Conservation (phyloP, 30 jellyfish, hydroid and myxozoan species). For the Aurelia aurita region DNA sequence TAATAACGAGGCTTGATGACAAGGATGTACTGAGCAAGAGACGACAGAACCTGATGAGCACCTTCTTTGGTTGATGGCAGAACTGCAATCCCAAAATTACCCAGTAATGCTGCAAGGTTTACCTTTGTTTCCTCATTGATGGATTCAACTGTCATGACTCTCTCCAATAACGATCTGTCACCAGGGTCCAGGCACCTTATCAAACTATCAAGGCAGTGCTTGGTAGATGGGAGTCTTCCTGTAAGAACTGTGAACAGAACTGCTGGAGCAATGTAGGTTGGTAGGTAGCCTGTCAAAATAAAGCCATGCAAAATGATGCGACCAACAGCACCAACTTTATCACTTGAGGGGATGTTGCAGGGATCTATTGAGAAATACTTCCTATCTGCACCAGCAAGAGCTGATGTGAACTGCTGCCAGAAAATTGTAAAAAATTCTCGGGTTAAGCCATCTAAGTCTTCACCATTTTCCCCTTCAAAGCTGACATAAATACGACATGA, state of each 20-base stretch:
- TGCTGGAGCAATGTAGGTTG: neutral
- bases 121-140: neutral
- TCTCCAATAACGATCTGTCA: neutral
- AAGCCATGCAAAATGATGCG: neutral
- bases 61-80: neutral
- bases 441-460: conserved; percentile 14
- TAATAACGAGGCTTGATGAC: neutral
- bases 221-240: conserved; percentile 1
- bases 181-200: neutral
- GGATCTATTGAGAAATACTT: neutral
- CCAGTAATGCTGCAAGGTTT: neutral
- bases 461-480: conserved; percentile 13
- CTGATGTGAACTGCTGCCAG: neutral
- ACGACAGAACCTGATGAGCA: neutral
- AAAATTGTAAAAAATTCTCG: conserved; percentile 3
- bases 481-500: neutral
- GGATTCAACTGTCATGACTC: neutral
- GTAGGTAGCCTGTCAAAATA: neutral
- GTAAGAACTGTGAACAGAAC: neutral
- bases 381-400: neutral
- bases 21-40: neutral
- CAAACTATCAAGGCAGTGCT: neutral
- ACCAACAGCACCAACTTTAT: conserved; percentile 2
- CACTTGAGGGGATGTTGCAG: neutral
- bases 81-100: neutral